phyloP scores from a whole-genome alignment of 2,888 invertebrate species.

The Cheilosia impressa region DNA sequence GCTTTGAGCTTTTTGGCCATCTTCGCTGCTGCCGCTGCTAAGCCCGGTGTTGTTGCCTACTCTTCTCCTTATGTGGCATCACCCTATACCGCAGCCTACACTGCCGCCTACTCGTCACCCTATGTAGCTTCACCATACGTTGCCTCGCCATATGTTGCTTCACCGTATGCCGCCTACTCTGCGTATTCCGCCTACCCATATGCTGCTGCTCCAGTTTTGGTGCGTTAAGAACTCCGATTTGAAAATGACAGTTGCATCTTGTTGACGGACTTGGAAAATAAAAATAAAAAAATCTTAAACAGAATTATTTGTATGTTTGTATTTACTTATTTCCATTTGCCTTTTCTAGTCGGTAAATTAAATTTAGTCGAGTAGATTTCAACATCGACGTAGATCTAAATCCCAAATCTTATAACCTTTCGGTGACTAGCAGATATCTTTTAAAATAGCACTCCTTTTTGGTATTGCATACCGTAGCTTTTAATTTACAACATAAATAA shows the following conservation, averaged over 20 bases:
- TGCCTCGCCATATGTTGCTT: constrained; percentile 56
- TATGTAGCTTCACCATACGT: constrained; percentile 59
- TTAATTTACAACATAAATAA: too few species aligned
- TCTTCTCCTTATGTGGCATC: constrained; percentile 61
- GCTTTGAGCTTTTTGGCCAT: constrained; percentile 64
- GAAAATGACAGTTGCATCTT: constrained; percentile 6
- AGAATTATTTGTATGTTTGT: not conserved
- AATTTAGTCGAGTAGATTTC: too few species aligned
- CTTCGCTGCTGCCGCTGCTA: constrained; percentile 63
- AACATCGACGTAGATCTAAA: too few species aligned
- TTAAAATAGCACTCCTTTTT: too few species aligned
- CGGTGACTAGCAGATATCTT: too few species aligned
- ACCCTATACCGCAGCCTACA: constrained; percentile 58
- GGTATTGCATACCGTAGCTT: too few species aligned
- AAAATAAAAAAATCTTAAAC: not conserved
- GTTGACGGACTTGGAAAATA: constrained; percentile 20
- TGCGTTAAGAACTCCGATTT: constrained; percentile 44
- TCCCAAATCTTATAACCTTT: too few species aligned
- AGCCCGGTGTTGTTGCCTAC: constrained; percentile 64
- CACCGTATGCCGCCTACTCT: constrained; percentile 68
- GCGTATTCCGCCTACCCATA: constrained; percentile 71
- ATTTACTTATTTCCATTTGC: not conserved
- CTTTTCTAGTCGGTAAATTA: too few species aligned
- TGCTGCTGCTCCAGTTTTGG: constrained; percentile 58
- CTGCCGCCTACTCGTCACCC: constrained; percentile 49